phyloP scores from a whole-genome alignment of 1,140 invertebrate species.

The Sinonovacula constricta region DNA sequence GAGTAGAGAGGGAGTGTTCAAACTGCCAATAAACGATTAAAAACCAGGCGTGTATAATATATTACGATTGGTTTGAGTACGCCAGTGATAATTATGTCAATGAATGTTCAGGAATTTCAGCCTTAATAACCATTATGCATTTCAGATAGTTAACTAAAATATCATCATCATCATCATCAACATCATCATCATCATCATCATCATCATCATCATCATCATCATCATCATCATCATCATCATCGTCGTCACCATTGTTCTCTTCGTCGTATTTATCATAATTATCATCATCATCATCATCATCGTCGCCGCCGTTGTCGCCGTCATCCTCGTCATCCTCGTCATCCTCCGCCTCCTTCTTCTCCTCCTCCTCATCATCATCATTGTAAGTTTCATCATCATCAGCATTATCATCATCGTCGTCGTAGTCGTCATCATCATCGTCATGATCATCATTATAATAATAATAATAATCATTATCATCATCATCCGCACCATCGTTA shows the following conservation, averaged over 20 bases:
- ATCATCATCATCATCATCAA: conserved; percentile 41
- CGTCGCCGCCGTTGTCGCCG: neutral
- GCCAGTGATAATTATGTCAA: neutral
- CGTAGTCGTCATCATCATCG: no score
- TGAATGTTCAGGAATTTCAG: neutral
- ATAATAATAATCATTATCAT: no score
- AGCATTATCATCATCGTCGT: no score
- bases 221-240: conserved; percentile 41
- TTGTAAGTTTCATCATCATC: no score
- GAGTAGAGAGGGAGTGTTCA: neutral
- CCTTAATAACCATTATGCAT: neutral
- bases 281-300: neutral
- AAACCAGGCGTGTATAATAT: no score
- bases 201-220: conserved; percentile 45
- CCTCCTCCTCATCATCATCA: no score
- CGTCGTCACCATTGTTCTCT: conserved; percentile 36
- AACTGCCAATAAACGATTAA: no score
- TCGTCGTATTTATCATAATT: conserved; percentile 6
- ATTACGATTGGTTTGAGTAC: neutral
- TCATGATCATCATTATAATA: no score
- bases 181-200: conserved; percentile 36
- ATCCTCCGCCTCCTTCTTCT: no score
- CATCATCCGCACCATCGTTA: no score
- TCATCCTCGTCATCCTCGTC: neutral
- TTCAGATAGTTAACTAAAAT: no score